These are phyloP conservation scores for Sternarchorhynchus goeldii DNA, from an alignment of 2,797 vertebrate species.

Conservation along the genomic window DNA sequence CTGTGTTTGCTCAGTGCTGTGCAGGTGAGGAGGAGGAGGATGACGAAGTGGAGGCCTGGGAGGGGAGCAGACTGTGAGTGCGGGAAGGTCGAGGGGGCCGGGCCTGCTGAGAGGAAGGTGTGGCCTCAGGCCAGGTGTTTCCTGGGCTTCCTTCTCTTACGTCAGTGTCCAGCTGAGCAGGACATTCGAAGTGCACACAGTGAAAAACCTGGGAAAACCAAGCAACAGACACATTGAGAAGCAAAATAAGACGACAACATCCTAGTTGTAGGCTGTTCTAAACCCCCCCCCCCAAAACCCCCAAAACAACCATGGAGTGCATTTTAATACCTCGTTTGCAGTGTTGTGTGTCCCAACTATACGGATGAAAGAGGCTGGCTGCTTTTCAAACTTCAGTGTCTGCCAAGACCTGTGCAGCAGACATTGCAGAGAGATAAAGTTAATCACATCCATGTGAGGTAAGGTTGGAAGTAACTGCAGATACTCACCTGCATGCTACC, in stretches of 20 bases:
- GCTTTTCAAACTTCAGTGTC: conserved; percentile 86
- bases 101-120: conserved; percentile 65
- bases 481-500: conserved; percentile 84
- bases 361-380: conserved; percentile 90
- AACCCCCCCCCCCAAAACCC: too few relatives aligned
- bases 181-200: conserved; percentile 97
- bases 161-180: conserved; percentile 80
- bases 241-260: neutral
- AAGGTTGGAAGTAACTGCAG: neutral
- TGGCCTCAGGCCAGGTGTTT: conserved; percentile 62
- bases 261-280: neutral
- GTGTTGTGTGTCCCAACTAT: conserved; percentile 97
- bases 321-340: conserved; percentile 88
- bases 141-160: conserved; percentile 81
- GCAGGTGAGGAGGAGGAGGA: conserved; percentile 57
- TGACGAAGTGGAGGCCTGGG: conserved; percentile 59
- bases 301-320: neutral
- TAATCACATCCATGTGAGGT: neutral
- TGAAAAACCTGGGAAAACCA: conserved; percentile 86
- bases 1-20: conserved; percentile 57
- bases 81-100: conserved; percentile 71
- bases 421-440: neutral
- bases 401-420: conserved; percentile 87
- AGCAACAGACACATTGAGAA: neutral
- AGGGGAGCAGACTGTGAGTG: conserved; percentile 72